Percentiles rank a stretch among this genome's conserved stretches.
Evolutionary conservation across 2,113 vertebrate species (phyloP).

Genomic region (Nerophis lumbriciformis): DNA sequence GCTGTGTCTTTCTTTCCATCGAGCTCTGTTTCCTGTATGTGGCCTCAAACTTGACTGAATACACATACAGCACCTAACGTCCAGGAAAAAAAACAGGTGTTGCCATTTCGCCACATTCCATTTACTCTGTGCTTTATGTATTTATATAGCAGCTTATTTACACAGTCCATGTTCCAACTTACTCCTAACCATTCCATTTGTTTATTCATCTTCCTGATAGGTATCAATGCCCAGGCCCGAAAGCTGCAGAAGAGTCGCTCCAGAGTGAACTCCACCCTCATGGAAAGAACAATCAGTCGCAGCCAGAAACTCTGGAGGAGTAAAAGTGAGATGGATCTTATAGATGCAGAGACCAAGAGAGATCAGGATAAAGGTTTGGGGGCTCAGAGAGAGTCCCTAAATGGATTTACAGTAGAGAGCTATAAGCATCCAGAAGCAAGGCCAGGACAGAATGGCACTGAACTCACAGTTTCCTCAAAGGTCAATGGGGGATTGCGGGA

Average conservation of each 20-base stretch:
- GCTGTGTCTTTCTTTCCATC: slow-evolving; percentile 56
- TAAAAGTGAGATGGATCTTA: slow-evolving; percentile 70
- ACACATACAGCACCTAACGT: slow-evolving; percentile 20
- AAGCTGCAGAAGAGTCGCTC: slow-evolving; percentile 77
- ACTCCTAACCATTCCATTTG: slow-evolving; percentile 6
- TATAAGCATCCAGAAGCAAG: background rate
- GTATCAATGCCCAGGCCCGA: slow-evolving; percentile 80
- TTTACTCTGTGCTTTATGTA: slow-evolving; percentile 5
- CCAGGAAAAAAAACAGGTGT: slow-evolving; percentile 25
- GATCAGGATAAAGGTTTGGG: background rate
- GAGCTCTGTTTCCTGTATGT: slow-evolving; percentile 55
- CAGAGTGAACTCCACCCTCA: slow-evolving; percentile 67
- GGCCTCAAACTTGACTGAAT: slow-evolving; percentile 49
- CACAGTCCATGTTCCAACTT: background rate
- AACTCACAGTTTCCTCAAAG: background rate
- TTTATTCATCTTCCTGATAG: slow-evolving; percentile 40
- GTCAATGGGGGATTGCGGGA: slow-evolving; percentile 17
- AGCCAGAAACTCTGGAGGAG: slow-evolving; percentile 63
- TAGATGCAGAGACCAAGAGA: slow-evolving; percentile 27
- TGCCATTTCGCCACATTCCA: slow-evolving; percentile 23
- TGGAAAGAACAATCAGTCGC: slow-evolving; percentile 35
- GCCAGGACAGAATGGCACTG: slow-evolving; percentile 36
- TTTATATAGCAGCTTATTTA: slow-evolving; percentile 19
- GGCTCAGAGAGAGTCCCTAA: slow-evolving; percentile 13
- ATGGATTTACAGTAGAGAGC: slow-evolving; percentile 6